These are phyloP conservation scores for Ophioderma brevispina DNA, from an alignment of 35 echinoderm and acorn worm genomes.

Conservation along the genomic window DNA sequence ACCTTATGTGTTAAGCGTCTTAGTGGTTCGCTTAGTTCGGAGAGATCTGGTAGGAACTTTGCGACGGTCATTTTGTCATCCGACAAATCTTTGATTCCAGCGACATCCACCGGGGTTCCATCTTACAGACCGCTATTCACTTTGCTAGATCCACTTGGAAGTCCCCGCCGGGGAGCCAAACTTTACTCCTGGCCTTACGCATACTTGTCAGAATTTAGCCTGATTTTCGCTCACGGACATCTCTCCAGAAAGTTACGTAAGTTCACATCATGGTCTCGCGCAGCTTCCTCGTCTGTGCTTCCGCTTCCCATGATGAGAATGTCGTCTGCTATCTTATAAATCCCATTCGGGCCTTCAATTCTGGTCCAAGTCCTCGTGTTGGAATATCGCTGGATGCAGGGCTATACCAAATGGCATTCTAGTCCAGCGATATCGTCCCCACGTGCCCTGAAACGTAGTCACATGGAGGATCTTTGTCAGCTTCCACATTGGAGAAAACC, in stretches of 20 bases:
- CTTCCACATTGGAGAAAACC: no score
- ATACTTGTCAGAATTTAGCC: slow-evolving; percentile 68
- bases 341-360: background rate
- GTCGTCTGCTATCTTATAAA: background rate
- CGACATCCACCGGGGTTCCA: slow-evolving; percentile 47
- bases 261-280: slow-evolving; percentile 18
- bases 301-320: slow-evolving; percentile 18
- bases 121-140: no score
- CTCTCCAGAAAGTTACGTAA: background rate
- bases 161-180: no score
- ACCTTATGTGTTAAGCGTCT: slow-evolving; percentile 53
- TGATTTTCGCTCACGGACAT: slow-evolving; percentile 17
- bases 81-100: slow-evolving; percentile 44
- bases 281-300: slow-evolving; percentile 63
- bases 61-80: slow-evolving; percentile 52
- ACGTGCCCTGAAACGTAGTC: slow-evolving; percentile 32
- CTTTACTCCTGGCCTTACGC: slow-evolving; percentile 33
- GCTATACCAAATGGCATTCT: slow-evolving; percentile 23
- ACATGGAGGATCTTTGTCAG: slow-evolving; percentile 14
- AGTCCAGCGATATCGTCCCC: background rate
- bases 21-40: slow-evolving; percentile 55
- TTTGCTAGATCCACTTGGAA: slow-evolving; percentile 53
- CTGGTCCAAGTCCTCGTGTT: background rate
- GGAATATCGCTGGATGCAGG: slow-evolving; percentile 32
- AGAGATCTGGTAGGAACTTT: slow-evolving; percentile 46